Conservation (phyloP, 1,140 invertebrate species). For the Pomacea maculata region DNA sequence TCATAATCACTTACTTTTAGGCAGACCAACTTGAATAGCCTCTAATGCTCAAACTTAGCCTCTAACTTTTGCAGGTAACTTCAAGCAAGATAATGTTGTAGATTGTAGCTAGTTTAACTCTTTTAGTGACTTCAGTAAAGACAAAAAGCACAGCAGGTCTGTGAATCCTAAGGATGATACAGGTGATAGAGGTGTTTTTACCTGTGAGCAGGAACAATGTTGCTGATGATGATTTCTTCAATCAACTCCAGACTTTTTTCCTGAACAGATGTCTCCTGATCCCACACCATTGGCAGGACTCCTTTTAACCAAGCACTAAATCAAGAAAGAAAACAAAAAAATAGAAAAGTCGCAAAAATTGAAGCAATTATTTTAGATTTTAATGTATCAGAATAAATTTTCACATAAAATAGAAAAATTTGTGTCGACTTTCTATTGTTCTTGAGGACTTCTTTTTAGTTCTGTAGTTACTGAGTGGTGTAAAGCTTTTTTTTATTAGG, state of each 20-base stretch:
- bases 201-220: slow-evolving; percentile 47
- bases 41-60: no score
- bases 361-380: background rate
- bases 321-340: slow-evolving; percentile 7
- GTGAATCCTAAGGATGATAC: background rate
- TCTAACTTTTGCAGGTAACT: no score
- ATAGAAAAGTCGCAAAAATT: background rate
- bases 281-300: slow-evolving; percentile 72
- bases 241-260: slow-evolving; percentile 71
- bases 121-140: no score
- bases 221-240: slow-evolving; percentile 55
- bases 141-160: background rate
- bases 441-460: no score
- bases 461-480: no score
- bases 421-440: no score
- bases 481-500: no score
- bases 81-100: no score
- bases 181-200: slow-evolving; percentile 3
- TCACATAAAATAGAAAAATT: background rate
- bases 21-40: no score
- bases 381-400: background rate
- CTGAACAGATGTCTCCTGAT: slow-evolving; percentile 72
- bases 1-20: no score
- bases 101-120: no score
- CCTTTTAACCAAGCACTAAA: slow-evolving; percentile 57